Base-by-base conservation (phyloP, 1,140 invertebrate species). In the Temnothorax curvispinosus region DNA sequence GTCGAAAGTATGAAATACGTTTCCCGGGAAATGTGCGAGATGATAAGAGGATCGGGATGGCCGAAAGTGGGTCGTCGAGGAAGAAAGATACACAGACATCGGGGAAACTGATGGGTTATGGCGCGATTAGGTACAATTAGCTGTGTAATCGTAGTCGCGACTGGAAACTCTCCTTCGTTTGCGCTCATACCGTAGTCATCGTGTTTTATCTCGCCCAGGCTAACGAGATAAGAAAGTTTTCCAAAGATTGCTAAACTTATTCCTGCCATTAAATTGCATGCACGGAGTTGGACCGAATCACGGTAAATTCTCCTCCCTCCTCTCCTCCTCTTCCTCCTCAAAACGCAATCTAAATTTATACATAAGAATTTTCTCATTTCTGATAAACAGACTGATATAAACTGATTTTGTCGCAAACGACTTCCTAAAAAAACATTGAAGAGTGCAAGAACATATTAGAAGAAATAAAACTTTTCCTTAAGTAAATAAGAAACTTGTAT, bases 151-250 rank as follows among this genome's bases (percentile, higher is more conserved):
- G 52, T 74, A 74, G 27, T 82, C 41, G 54, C 27, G 67, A 74
- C 80, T 82, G 52, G 18, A 21, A 81, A 74, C 38, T 74, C 54
- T 47, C 27, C 44, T 58, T 74, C 62, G 62, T 82, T 74, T 74
- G 41, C 54, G 13, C n/a, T 82, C 67, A 13, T 82, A 60, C 54
- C 32, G 52, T 44, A 62, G 52, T 58, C 52, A 71, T 62, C 38
- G 54, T 74, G 67, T 75, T 84, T 84, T 84, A 84, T 75, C 80
- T 84, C 54, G 54, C 13, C 11, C 7, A 32, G 7, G 27, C 35
- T 75, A 60, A 74, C 27, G n/a, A 74, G 80, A 84, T 84, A 84
- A 84, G 80, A 75, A 84, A 84, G 80, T 75, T 84, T 75, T 44
- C 41, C 69, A 35, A 60, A 60, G 80, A 84, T 84, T 74, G 38